These are phyloP conservation scores for Oriolus oriolus DNA, from an alignment of 2,113 vertebrate genomes.

Conservation along the genomic window DNA sequence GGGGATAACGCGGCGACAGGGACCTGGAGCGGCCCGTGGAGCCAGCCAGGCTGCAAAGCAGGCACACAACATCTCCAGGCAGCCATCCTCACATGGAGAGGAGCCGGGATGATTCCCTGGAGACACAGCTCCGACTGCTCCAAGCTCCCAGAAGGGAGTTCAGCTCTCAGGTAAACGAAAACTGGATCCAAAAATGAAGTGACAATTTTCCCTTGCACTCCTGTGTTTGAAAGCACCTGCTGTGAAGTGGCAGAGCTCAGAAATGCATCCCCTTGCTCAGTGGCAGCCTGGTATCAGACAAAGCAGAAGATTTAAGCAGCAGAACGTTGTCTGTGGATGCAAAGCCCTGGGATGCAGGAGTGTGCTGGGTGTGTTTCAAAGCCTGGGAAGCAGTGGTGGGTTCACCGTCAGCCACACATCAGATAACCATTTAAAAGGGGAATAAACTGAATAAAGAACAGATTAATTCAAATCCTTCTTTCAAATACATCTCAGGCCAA, in stretches of 20 bases:
- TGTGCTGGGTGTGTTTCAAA: background rate
- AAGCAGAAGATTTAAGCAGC: background rate
- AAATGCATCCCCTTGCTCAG: background rate
- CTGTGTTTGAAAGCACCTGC: background rate
- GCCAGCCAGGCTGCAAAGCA: background rate
- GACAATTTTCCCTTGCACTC: too few relatives aligned
- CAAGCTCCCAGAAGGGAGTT: background rate
- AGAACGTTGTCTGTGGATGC: background rate
- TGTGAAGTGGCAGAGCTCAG: background rate
- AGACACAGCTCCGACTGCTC: background rate
- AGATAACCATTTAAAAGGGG: background rate
- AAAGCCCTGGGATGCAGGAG: background rate
- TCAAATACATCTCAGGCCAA: background rate
- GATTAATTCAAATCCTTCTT: constrained; percentile 17
- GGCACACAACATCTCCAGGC: background rate
- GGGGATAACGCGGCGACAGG: accelerated
- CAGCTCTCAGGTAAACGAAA: background rate
- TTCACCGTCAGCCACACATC: background rate
- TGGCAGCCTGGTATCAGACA: background rate
- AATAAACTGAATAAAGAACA: background rate
- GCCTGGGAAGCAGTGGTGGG: background rate
- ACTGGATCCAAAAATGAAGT: background rate
- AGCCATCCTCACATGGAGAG: background rate
- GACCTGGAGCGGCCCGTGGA: background rate
- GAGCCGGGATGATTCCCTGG: accelerated